Base-by-base conservation (phyloP, 2,797 vertebrate genomes). In the Pseudochaenichthys georgianus region DNA sequence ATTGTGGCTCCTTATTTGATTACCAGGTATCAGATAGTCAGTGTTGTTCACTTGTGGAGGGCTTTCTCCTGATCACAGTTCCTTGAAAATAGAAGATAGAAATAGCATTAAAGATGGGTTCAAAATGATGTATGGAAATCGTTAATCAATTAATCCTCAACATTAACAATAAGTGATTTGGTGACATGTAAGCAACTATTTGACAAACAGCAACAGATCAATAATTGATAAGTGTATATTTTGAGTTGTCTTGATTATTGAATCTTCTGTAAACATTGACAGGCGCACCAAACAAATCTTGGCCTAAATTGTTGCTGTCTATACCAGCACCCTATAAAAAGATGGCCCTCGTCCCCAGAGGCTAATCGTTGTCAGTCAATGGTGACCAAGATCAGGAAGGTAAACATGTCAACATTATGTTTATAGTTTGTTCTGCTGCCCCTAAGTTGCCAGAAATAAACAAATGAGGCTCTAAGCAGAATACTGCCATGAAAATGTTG, bases 1-100 rank as follows among this genome's bases (percentile, higher is more conserved):
- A 84, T 58, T 55, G 17, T 19, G 62, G 45, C 52, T 70, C 23
- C 34, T 52, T 70, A 58, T 68, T 53, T 80, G 45, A 68, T 69
- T 28, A 42, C 9, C 38, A 71, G 70, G 61, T 48, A 57, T 64
- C 50, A 45, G 48, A 69, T 13, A 15, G 28, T 62, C 38, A 28
- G 53, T 7, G 34, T 12, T 62, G n/a, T 78, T 50, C 28, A 45
- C 65, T 1, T 31, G 73, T 73, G 3, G 13, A 3, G 11, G 45
- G 38, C 42, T 42, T 4, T 17, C 43, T 50, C 66, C 55, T 57
- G 46, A 60, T 17, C 9, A 46, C 47, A 59, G 50, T 46, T 10
- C 13, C 42, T 50, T 31, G 43, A 23, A 58, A 65, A 65, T 7
- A 58, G 3, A 61, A 52, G 10, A 52, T 16, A 47, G 13, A 42